Conservation (phyloP, 2,888 invertebrate genomes). For the Spisula subtruncata region DNA sequence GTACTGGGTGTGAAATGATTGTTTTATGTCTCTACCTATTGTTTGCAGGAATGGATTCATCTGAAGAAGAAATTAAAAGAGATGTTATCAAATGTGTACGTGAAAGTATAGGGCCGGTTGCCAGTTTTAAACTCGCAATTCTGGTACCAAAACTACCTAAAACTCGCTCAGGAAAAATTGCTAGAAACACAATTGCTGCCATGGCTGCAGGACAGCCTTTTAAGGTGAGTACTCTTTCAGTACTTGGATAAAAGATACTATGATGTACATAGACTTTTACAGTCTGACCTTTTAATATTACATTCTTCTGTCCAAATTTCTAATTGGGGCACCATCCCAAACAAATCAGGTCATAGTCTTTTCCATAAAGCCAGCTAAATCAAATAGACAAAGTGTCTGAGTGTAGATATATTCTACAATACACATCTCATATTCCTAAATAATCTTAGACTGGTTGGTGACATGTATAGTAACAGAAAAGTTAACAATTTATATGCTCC, state of each 20-base stretch:
- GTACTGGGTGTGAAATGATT: too few relatives aligned
- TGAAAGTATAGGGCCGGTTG: constrained; percentile 94
- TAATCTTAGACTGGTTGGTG: too few relatives aligned
- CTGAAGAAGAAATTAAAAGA: constrained; percentile 89
- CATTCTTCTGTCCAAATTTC: too few relatives aligned
- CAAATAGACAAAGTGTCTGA: too few relatives aligned
- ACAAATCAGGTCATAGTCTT: too few relatives aligned
- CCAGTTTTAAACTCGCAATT: constrained; percentile 94
- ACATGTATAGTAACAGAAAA: too few relatives aligned
- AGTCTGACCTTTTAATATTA: too few relatives aligned
- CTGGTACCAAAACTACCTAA: constrained; percentile 94
- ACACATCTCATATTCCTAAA: too few relatives aligned
- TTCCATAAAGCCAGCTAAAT: not conserved
- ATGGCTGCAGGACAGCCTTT: constrained; percentile 94
- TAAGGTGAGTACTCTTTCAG: constrained; percentile 89
- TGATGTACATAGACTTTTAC: not conserved
- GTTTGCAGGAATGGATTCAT: constrained; percentile 64
- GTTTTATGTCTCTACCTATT: not conserved
- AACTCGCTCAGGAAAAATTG: constrained; percentile 95
- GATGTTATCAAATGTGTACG: constrained; percentile 90
- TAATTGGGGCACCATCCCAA: too few relatives aligned
- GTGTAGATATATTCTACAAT: too few relatives aligned
- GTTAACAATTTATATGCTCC: too few relatives aligned
- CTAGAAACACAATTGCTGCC: constrained; percentile 94
- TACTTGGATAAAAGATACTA: not conserved